Evolutionary conservation across 35 echinoderm and acorn worm species (phyloP).

Genomic region (Ophiothrix spiculata): DNA sequence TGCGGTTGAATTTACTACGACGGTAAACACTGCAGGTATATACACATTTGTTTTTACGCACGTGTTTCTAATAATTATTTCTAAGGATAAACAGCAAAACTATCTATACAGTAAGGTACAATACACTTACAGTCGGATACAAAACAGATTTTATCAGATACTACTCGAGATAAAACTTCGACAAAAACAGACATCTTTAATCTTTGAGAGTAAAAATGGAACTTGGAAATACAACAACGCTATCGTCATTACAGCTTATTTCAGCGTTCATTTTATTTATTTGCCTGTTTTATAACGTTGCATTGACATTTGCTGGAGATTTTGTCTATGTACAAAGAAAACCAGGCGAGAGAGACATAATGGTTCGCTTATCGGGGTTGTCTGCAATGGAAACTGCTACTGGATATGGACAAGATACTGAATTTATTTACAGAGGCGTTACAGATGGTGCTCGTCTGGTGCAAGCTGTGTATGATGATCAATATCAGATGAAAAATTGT

Average conservation of each 20-base stretch:
- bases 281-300: background rate
- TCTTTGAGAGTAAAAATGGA: too few species aligned
- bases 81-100: background rate
- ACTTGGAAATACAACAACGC: background rate
- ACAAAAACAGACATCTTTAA: too few species aligned
- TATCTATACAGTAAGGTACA: background rate
- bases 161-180: background rate
- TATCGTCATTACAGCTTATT: background rate
- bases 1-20: too few species aligned
- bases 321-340: slow-evolving; percentile 24
- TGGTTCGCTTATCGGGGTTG: background rate
- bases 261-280: background rate
- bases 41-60: background rate
- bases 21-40: background rate
- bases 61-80: background rate
- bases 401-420: background rate
- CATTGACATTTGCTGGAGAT: background rate
- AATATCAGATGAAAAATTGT: slow-evolving; percentile 26
- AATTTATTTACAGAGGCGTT: slow-evolving; percentile 19
- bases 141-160: background rate
- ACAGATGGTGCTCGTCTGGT: slow-evolving; percentile 39
- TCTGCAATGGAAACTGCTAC: slow-evolving; percentile 29
- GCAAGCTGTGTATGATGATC: slow-evolving; percentile 35
- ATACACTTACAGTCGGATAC: background rate
- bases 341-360: slow-evolving; percentile 9